phyloP scores from a whole-genome alignment of 1,140 invertebrate genomes.

The Drosophila burlai region DNA sequence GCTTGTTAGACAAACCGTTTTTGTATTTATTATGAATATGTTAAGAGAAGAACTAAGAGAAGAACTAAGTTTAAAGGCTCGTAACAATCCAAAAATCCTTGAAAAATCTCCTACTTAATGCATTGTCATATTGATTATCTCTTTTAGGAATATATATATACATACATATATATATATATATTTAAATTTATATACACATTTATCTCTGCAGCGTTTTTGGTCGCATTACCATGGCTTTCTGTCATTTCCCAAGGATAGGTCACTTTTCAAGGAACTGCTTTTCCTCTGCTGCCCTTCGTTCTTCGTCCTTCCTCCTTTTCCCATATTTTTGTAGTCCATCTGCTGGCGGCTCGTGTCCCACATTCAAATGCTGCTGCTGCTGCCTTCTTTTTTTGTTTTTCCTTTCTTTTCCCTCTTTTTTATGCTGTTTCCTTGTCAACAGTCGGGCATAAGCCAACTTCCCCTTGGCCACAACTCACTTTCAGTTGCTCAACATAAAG shows the following conservation, averaged over 20 bases:
- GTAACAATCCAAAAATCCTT: background rate
- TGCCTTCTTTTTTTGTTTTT: slow-evolving; percentile 16
- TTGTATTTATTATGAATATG: background rate
- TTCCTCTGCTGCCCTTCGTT: slow-evolving; percentile 2
- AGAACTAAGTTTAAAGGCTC: background rate
- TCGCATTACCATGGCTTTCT: background rate
- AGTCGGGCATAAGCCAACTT: slow-evolving; percentile 29
- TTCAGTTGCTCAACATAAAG: slow-evolving; percentile 54
- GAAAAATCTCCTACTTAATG: background rate
- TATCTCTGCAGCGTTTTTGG: slow-evolving; percentile 1
- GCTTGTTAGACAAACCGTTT: background rate
- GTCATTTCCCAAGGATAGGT: slow-evolving; percentile 12
- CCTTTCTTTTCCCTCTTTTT: slow-evolving; percentile 1
- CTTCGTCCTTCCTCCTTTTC: slow-evolving; percentile 1
- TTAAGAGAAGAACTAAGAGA: background rate
- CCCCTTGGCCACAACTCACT: slow-evolving; percentile 49
- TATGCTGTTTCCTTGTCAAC: slow-evolving; percentile 42
- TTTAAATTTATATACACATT: background rate
- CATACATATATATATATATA: background rate
- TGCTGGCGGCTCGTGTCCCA: slow-evolving; percentile 37
- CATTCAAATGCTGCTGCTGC: slow-evolving; percentile 53
- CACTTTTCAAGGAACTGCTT: slow-evolving; percentile 18
- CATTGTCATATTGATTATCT: background rate
- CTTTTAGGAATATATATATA: background rate
- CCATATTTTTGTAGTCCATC: slow-evolving; percentile 16